phyloP scores from a whole-genome alignment of 2,113 vertebrate species.

The Bubo scandiacus region DNA sequence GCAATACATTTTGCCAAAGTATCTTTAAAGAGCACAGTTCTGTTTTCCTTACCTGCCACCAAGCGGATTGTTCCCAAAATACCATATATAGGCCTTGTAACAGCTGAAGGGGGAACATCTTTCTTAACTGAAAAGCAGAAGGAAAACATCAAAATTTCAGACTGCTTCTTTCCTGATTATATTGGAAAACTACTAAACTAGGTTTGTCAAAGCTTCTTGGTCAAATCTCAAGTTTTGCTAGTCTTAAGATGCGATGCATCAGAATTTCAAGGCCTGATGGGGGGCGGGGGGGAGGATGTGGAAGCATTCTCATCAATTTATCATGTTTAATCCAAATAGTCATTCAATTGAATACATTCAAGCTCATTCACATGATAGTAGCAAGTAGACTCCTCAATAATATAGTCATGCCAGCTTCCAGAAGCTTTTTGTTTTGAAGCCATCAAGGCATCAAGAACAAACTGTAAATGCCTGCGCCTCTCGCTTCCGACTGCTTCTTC shows the following conservation, averaged over 20 bases:
- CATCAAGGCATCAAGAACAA: not conserved
- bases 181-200: not conserved
- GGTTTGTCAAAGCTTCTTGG: not conserved
- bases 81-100: slow-evolving; percentile 88
- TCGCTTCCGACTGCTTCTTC: not conserved
- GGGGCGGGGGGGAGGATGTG: not conserved
- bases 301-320: not conserved
- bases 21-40: not conserved
- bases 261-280: not conserved
- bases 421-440: not conserved
- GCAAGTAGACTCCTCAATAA: not conserved
- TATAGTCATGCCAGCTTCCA: not conserved
- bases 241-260: not conserved
- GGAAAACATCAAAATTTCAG: not conserved
- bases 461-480: not conserved
- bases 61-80: slow-evolving; percentile 92
- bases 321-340: not conserved
- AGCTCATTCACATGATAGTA: not conserved
- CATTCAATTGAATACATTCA: not conserved
- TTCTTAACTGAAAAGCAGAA: slow-evolving; percentile 82
- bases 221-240: not conserved
- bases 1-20: not conserved
- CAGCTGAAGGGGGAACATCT: slow-evolving; percentile 88
- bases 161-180: not conserved
- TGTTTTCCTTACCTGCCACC: slow-evolving; percentile 86